phyloP scores from a whole-genome alignment of 2,888 invertebrate species.

The Ophion ventricosus region DNA sequence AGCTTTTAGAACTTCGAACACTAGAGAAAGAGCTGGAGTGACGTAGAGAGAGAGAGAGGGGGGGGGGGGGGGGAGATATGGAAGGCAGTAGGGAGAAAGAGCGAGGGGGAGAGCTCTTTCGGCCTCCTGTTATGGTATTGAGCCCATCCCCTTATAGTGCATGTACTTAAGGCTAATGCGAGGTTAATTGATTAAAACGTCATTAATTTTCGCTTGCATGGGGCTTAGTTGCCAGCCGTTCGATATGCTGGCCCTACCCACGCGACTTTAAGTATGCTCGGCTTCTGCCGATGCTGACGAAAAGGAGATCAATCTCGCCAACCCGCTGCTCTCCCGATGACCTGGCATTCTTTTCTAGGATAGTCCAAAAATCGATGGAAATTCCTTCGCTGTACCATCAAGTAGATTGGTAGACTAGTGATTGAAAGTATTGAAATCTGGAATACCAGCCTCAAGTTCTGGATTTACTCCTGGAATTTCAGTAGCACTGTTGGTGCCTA shows the following conservation, averaged over 20 bases:
- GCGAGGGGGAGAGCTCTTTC: slow-evolving; percentile 64
- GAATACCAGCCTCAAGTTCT: background rate
- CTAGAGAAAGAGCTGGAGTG: slow-evolving; percentile 30
- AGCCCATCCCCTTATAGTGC: slow-evolving; percentile 55
- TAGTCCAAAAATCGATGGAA: slow-evolving; percentile 16
- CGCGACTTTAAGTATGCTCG: slow-evolving; percentile 23
- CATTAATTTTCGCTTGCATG: slow-evolving; percentile 63
- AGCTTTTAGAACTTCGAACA: slow-evolving; percentile 76
- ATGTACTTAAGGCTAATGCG: slow-evolving; percentile 77
- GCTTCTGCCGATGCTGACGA: slow-evolving; percentile 29
- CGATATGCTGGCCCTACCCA: slow-evolving; percentile 4
- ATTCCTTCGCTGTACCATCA: background rate
- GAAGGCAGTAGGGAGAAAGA: background rate
- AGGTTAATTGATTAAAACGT: slow-evolving; percentile 77
- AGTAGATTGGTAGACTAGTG: background rate
- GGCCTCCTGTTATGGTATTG: slow-evolving; percentile 37
- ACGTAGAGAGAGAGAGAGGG: slow-evolving; percentile 38
- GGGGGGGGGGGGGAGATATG: background rate
- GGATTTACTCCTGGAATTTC: no score
- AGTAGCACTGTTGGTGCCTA: no score
- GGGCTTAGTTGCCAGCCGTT: slow-evolving; percentile 33
- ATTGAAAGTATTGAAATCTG: no score
- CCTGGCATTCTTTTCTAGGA: background rate
- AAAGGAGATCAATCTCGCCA: slow-evolving; percentile 17
- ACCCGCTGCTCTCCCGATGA: background rate